Evolutionary conservation across 1,140 invertebrate genomes (phyloP).

Genomic region (Drosophila ironensis): DNA sequence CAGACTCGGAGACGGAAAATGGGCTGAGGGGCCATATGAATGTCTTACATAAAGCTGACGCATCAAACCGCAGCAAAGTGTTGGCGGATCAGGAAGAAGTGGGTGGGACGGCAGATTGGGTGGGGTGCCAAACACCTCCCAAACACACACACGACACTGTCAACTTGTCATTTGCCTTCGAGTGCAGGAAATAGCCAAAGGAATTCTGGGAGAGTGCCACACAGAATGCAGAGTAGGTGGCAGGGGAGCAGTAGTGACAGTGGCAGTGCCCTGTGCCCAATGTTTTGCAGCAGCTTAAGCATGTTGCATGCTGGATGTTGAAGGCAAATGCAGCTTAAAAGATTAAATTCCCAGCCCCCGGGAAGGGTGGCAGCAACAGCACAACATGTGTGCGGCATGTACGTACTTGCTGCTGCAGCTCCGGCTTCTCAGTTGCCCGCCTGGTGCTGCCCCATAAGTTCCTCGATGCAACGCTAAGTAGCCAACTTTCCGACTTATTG

Average conservation of each 20-base stretch:
- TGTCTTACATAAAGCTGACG: slow-evolving; percentile 77
- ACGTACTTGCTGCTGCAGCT: slow-evolving; percentile 28
- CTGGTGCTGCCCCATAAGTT: slow-evolving; percentile 37
- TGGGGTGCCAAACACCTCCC: slow-evolving; percentile 6
- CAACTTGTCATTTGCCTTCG: slow-evolving; percentile 71
- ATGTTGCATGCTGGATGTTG: slow-evolving; percentile 66
- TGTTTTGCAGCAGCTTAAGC: slow-evolving; percentile 73
- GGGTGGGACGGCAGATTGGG: not conserved
- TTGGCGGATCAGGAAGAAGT: not conserved
- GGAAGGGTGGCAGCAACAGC: not conserved
- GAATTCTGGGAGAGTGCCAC: slow-evolving; percentile 9
- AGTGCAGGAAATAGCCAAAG: slow-evolving; percentile 38
- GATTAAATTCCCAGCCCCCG: slow-evolving; percentile 56
- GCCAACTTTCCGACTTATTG: slow-evolving; percentile 63
- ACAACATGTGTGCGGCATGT: slow-evolving; percentile 45
- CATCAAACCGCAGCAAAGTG: slow-evolving; percentile 60
- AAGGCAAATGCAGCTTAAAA: slow-evolving; percentile 77
- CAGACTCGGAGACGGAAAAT: not conserved
- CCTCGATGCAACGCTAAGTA: slow-evolving; percentile 60
- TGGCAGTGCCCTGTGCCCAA: slow-evolving; percentile 33
- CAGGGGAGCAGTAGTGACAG: not conserved
- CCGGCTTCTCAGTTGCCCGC: not conserved
- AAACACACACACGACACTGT: slow-evolving; percentile 23
- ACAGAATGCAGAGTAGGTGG: too few species aligned
- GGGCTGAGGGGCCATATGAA: slow-evolving; percentile 15